Conservation (phyloP, 2,888 invertebrate genomes). For the Lydus trimaculatus region DNA sequence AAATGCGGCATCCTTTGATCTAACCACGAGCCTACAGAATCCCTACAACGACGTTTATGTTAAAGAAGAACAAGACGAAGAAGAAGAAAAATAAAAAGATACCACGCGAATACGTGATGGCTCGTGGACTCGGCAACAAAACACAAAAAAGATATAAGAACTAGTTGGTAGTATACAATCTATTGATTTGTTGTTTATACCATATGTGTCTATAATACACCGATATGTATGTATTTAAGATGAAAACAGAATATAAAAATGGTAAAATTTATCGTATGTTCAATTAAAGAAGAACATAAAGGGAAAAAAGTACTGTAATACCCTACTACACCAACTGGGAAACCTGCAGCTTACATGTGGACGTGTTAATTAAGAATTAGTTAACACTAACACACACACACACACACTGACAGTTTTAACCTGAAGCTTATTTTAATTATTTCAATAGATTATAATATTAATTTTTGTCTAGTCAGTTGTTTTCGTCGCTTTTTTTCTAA, state of each 20-base stretch:
- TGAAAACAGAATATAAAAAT: background rate
- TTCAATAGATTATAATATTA: background rate
- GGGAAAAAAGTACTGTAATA: too few relatives aligned
- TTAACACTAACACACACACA: background rate
- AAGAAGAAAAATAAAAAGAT: slow-evolving; percentile 2
- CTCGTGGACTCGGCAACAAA: slow-evolving; percentile 11
- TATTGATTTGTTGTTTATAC: slow-evolving; percentile 9
- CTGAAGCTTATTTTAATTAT: background rate
- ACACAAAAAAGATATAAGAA: slow-evolving; percentile 4
- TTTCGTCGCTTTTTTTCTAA: background rate
- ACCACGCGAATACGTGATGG: slow-evolving; percentile 23
- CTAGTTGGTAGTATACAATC: background rate
- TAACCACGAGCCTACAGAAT: slow-evolving; percentile 1
- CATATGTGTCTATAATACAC: background rate
- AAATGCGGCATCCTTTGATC: slow-evolving; percentile 19
- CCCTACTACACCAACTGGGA: background rate
- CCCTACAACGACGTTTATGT: slow-evolving; percentile 5
- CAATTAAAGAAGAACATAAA: background rate
- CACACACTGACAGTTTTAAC: background rate
- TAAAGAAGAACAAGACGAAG: background rate
- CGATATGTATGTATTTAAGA: background rate
- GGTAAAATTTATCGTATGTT: background rate
- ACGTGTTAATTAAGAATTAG: background rate
- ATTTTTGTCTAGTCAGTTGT: background rate
- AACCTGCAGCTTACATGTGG: background rate